Percentiles rank a stretch among this genome's conserved stretches.
Evolutionary conservation across 2,113 vertebrate species (phyloP).

Genomic region (Vireo altiloquus): DNA sequence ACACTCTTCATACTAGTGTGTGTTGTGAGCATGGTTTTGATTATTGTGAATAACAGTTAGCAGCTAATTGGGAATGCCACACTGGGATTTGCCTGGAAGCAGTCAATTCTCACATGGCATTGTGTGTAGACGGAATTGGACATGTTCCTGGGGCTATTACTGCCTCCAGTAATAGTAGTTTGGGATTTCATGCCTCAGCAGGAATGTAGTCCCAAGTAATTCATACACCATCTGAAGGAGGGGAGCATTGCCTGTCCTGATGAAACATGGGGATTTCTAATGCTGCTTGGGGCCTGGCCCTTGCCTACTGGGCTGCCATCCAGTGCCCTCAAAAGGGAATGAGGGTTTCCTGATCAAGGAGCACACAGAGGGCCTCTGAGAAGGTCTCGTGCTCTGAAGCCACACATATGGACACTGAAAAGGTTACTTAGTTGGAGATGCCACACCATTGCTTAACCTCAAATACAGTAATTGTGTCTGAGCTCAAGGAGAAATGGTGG

Average conservation of each 20-base stretch:
- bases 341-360: not conserved
- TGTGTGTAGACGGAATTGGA: not conserved
- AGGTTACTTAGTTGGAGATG: not conserved
- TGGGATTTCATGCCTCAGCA: not conserved
- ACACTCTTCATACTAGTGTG: not conserved
- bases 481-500: not conserved
- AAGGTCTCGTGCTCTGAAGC: not conserved
- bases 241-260: not conserved
- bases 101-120: not conserved
- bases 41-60: not conserved
- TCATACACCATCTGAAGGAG: not conserved
- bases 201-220: not conserved
- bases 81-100: rapidly evolving
- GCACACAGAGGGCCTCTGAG: not conserved
- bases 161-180: not conserved
- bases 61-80: not conserved
- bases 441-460: not conserved
- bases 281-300: not conserved
- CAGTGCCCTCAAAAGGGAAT: not conserved
- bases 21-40: not conserved
- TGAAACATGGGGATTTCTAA: not conserved
- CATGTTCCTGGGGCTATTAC: not conserved
- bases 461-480: not conserved
- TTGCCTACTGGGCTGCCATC: not conserved
- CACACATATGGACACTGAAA: not conserved